Evolutionary conservation across 1,140 invertebrate genomes (phyloP), one percentile per base, ranked within the genome.

Genomic region (Drosophila rufa): DNA sequence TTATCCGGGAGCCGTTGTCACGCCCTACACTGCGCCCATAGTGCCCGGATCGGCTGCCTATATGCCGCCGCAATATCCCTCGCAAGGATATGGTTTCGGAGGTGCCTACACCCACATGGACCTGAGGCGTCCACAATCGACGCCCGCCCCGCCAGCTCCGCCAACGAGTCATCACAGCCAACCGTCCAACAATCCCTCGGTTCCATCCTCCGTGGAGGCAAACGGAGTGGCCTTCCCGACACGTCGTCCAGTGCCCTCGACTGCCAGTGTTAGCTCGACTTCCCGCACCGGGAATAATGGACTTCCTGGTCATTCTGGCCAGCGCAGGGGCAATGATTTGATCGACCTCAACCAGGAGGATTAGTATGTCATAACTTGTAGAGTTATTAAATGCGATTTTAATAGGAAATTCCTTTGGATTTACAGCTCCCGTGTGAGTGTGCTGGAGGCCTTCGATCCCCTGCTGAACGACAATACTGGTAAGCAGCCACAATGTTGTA

Each of bases 401-500:
- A 53, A 55, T 9, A 33, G 33, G 6, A 60, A n/a, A 50, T 9
- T 47, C 12, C 71, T 59, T 27, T 43, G 3, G 1, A 47, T 14
- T 82, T 92, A 19, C 79, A 91, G 93, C 79, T 80, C 92, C 75
- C 94, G 96, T 92, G 96, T 96, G 66, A 97, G 96, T 93, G 96
- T 97, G 70, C 93, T 97, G 79, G 96, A 97, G 93, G 96, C 96
- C 59, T 97, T 97, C 93, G 96, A 97, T 94, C 96, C 96, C 69
- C 94, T 98, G 91, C 94, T 97, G 73, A 94, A 94, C 55, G 92
- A 93, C 42, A 84, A 90, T 55, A 68, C 80, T 43, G 84, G 84
- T 90, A 89, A 87, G 83, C 59, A 42, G 46, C 6, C 50, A 7
- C 67, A 38, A 59, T 71, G 53, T 71, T 71, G 53, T 73, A 73